Evolutionary conservation across 2,888 invertebrate species (phyloP), one percentile per base, ranked within the genome.

Genomic region (Nemotelus pantherinus): DNA sequence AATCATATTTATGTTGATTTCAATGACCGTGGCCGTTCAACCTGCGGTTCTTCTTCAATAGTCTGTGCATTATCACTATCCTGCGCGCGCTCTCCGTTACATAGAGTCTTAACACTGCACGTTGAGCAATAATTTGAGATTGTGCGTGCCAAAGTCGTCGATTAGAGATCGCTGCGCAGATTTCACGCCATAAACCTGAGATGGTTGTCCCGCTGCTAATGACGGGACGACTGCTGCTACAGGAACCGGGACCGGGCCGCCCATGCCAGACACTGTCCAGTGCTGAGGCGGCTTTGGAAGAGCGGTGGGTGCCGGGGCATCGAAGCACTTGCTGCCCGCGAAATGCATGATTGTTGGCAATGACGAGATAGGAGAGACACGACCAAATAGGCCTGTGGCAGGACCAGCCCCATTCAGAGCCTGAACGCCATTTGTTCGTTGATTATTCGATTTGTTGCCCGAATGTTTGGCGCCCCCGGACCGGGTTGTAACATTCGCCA

Each of bases 271-370:
- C 25, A 84, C 82, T 86, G 91, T 90, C 95, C 95, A 95, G 87
- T 93, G 93, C 81, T 90, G 90, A 79, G 95, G 95, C 83, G 95
- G 95, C 85, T 92, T 93, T 79, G 95, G 95, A 84, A 95, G 88
- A 80, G 92, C 92, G 82, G 91, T 91, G 64, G 95, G 93, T 78
- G 93, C 91, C 72, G 95, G 95, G 77, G 95, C 93, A 82, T 93
- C 93, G 84, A 93, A 93, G 89, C 94, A 95, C 87, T 94, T 94
- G 85, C 94, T 93, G 84, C 92, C 94, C 81, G 94, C 94, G 86
- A 87, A 88, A 83, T 86, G 86, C 82, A 86, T 86, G 80, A 86
- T 79, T 71, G 80, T 78, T 65, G 78, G 67, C 53, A 78, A 74
- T 79, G 77, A 67, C 9, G 76, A 68, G 58, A 57, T 67, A 6